Conservation (phyloP, 1,140 invertebrate species). For the Macrosteles quadrilineatus region DNA sequence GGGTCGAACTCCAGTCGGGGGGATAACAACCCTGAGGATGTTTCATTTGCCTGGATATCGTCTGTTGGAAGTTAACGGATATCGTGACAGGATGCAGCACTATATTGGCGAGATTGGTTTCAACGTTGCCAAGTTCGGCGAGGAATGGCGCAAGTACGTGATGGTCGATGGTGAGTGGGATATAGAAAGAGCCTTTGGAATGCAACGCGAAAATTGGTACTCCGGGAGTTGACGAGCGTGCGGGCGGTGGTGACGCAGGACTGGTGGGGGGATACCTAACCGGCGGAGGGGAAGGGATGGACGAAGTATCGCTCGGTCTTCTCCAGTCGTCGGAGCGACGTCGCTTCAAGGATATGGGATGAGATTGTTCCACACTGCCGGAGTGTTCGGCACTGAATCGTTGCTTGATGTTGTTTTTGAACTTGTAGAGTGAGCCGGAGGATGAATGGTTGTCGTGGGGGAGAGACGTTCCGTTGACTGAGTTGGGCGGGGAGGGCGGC, state of each 20-base stretch:
- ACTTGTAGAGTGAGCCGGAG: conserved; percentile 70
- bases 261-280: neutral
- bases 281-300: neutral
- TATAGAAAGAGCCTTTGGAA: conserved; percentile 84
- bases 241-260: neutral
- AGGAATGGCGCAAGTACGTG: conserved; percentile 70
- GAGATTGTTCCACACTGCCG: neutral
- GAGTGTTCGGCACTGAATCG: conserved; percentile 59
- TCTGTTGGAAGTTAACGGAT: conserved; percentile 72
- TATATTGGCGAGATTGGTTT: conserved; percentile 57
- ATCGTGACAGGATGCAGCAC: conserved; percentile 89
- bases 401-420: conserved; percentile 93
- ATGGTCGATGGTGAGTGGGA: conserved; percentile 86
- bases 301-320: neutral
- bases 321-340: conserved; percentile 13
- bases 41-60: neutral
- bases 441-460: conserved; percentile 54
- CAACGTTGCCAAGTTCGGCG: conserved; percentile 55
- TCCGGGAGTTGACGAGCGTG: conserved; percentile 31
- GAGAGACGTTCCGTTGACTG: conserved; percentile 49
- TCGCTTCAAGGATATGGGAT: conserved; percentile 3
- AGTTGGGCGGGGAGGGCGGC: conserved; percentile 10
- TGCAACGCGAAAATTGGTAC: conserved; percentile 83
- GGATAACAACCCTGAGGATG: neutral
- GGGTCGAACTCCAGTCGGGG: neutral